These are phyloP conservation scores for Drosophila novamexicana DNA, from an alignment of 1,140 invertebrate genomes.

Conservation along the genomic window DNA sequence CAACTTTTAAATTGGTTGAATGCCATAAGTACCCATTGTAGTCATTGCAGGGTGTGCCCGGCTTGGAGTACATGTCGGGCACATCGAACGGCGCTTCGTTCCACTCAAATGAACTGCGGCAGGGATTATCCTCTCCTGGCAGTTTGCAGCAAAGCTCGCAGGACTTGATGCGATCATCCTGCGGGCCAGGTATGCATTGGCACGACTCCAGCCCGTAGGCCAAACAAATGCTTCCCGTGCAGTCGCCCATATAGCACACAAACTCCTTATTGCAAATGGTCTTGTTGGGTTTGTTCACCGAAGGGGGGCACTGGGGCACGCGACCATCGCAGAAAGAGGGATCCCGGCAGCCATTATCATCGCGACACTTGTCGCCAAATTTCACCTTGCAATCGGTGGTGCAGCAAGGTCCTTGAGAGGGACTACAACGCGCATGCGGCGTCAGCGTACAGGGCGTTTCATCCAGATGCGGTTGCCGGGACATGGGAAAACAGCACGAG, in stretches of 20 bases:
- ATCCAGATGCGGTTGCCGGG: slow-evolving; percentile 89
- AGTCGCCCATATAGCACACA: slow-evolving; percentile 98
- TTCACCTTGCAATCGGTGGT: slow-evolving; percentile 94
- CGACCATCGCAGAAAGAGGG: slow-evolving; percentile 95
- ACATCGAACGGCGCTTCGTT: slow-evolving; percentile 94
- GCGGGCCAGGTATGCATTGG: slow-evolving; percentile 92
- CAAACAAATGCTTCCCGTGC: slow-evolving; percentile 96
- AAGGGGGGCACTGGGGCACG: slow-evolving; percentile 94
- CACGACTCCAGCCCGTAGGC: slow-evolving; percentile 98
- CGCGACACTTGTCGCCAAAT: slow-evolving; percentile 94
- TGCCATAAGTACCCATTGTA: slow-evolving; percentile 91
- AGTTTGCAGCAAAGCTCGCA: slow-evolving; percentile 96
- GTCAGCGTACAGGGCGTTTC: slow-evolving; percentile 94
- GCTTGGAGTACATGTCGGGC: slow-evolving; percentile 96
- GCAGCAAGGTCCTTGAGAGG: slow-evolving; percentile 96
- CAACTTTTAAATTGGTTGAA: background rate
- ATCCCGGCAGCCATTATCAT: slow-evolving; percentile 96
- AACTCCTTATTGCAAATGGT: slow-evolving; percentile 97
- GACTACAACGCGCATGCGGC: slow-evolving; percentile 85
- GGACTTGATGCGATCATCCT: slow-evolving; percentile 92
- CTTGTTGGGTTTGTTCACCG: slow-evolving; percentile 96
- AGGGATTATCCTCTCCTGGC: slow-evolving; percentile 92
- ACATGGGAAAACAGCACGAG: slow-evolving; percentile 96
- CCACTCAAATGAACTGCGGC: slow-evolving; percentile 95
- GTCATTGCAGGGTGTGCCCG: slow-evolving; percentile 98